Evolutionary conservation across 2,113 vertebrate genomes (phyloP), one percentile per base, ranked within the genome.

Genomic region (Anolis sagrei): DNA sequence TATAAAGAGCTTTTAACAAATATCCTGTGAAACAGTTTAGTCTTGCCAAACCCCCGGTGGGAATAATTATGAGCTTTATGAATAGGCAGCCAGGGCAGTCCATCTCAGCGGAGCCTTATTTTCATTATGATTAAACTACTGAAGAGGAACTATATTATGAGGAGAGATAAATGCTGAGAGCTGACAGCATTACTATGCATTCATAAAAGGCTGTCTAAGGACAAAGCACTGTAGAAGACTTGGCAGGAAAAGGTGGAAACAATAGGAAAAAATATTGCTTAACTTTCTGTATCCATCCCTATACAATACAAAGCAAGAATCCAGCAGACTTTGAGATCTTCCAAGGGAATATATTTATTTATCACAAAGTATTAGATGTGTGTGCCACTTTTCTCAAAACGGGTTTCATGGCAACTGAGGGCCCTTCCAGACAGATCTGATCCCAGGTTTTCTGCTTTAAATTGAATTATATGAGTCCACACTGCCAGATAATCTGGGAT

Each of bases 51-150:
- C 74, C 25, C 1, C 11, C 13, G n/a, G 9, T 74, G 32, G 85
- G 32, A 86, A 79, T 25, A 88, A 61, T 54, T 16, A 79, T 51
- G 0, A 81, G 11, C 48, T 87, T 85, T 88, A 61, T 32, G 34
- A 86, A 76, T 10, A 79, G 48, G 11, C 75, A 70, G 79, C 19
- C 68, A 75, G 77, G 51, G 3, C 72, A 64, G 19, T 69, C 23
- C 2, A 1, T 11, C 39, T 21, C n/a, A 4, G 76, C 1, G 64
- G 80, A 79, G 36, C 23, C 44, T 66, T 75, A 0, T 36, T 4
- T n/a, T 8, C 36, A 66, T 44, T 79, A 73, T 73, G 76, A 62
- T 58, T 82, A 64, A 89, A 79, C 11, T 39, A 27, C 77, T 87
- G 29, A 72, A 91, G 44, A 88, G 39, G 2, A 82, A 61, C 34